Base-by-base conservation (phyloP, 2,888 invertebrate genomes). In the Marasmarcha lunaedactyla region DNA sequence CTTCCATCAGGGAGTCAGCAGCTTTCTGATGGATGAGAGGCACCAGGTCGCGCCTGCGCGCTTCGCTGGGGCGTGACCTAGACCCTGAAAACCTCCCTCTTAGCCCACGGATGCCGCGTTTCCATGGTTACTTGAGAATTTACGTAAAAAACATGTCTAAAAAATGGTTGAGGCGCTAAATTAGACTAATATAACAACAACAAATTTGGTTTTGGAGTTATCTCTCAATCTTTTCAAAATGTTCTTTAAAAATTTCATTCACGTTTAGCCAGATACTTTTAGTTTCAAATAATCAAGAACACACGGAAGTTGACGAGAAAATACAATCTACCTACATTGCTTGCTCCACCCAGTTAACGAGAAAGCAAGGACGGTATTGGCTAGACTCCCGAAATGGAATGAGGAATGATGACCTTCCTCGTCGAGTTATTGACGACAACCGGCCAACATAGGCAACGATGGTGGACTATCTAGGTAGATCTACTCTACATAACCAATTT, bases 51-150 rank as follows among this genome's bases (percentile, higher is more conserved):
- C 61, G 15, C 20, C 42, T 15, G 41, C 39, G 49, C 37, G 61
- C 57, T 61, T n/a, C n/a, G n/a, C n/a, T n/a, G n/a, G 81, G 84
- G 84, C 84, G 84, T 84, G 76, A 84, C 85, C 85, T 84, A 85
- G 84, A 85, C 84, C 84, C 76, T 84, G 84, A 78, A 76, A 72
- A 61, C 52, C 49, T 53, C 76, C 71, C 73, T 78, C 65, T 63
- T 67, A 63, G 64, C 83, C 81, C 66, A 77, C 76, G 60, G 72
- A 52, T 45, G 57, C 54, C 57, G 41, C 42, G 72, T 79, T 57
- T 15, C 70, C 63, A 77, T 78, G 60, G 74, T 49, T 56, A 78
- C 77, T 42, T 37, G 2, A 7, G 4, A n/a, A 30, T 7, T n/a
- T 30, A 9, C 30, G 30, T 30, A 9, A 30, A 30, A 30, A 30